Evolutionary conservation across 2,113 vertebrate species (phyloP), one percentile per base, ranked within the genome.

Genomic region (Synodontis membranacea): DNA sequence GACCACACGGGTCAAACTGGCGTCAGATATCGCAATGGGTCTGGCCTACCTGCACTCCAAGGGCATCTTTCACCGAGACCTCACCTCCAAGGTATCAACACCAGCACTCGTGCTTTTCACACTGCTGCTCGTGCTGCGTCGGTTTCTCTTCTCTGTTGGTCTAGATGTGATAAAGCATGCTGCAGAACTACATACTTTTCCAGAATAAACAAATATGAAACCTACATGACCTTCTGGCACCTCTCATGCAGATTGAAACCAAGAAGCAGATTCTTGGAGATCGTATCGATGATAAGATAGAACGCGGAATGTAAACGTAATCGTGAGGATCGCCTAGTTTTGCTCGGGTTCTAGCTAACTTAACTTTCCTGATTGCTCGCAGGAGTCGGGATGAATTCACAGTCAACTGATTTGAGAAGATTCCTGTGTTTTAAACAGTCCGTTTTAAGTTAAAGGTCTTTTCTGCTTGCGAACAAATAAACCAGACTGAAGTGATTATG

Each of bases 11-110:
- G 95, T 98, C 89, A 99, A 99, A 89, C 90, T 99, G 92, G 97
- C 96, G 0, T 93, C 92, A 83, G 98, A 99, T 58, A 95, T 99
- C 50, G 96, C 97, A 75, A 93, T 96, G 88, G 98, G 98, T 72
- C 92, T 99, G 91, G 92, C 95, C 88, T 99, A 99, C 88, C 95
- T 99, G 91, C 97, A 99, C 93, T 96, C 95, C 52, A 99, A 97
- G 94, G 98, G 98, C 92, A 97, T 99, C 94, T 99, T 99, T 94
- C 98, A 99, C 93, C 94, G 97, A 84, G 98, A 99, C 92, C 97
- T 99, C 92, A 99, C 98, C 88, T 99, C 98, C 82, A 99, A 99
- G 97, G 98, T 99, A 93, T 56, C 31, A 31, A 31, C 39, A 7
- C 17, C 1, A 0, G 19, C 48, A 11, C 75, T 37, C 15, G 1